These are phyloP conservation scores for Plotosus lineatus DNA, from an alignment of 2,113 vertebrate species.

Conservation along the genomic window DNA sequence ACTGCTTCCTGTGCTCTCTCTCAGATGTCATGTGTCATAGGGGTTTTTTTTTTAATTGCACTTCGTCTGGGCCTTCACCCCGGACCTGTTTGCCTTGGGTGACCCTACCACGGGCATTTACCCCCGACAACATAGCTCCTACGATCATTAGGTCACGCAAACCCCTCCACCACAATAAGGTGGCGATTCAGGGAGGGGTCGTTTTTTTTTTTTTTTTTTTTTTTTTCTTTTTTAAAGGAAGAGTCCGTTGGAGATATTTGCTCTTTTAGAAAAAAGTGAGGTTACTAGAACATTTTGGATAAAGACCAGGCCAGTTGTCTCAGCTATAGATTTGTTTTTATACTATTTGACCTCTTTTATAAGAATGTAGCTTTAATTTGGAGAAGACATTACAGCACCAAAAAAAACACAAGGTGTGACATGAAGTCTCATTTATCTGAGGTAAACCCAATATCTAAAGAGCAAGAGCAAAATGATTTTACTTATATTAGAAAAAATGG, in stretches of 20 bases:
- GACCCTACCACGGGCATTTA: too few species aligned
- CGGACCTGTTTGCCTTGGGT: too few species aligned
- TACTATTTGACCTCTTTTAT: conserved; percentile 46
- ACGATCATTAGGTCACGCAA: too few species aligned
- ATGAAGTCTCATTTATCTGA: conserved; percentile 55
- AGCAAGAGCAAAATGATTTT: neutral
- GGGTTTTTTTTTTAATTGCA: too few species aligned
- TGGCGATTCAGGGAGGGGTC: too few species aligned
- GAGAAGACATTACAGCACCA: conserved; percentile 34
- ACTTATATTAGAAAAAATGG: conserved; percentile 47
- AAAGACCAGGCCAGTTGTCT: conserved; percentile 34
- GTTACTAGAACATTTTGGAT: conserved; percentile 20
- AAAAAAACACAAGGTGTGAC: neutral
- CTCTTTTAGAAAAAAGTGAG: neutral
- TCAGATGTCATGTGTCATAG: too few species aligned
- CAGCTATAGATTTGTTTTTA: neutral
- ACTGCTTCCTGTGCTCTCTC: too few species aligned
- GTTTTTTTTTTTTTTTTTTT: conserved; percentile 3
- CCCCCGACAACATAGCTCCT: too few species aligned
- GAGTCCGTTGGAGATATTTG: neutral
- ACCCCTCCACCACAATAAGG: too few species aligned
- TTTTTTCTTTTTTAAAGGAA: conserved; percentile 4
- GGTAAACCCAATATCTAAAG: neutral
- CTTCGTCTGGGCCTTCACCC: too few species aligned
- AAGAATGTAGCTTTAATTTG: conserved; percentile 60